Evolutionary conservation across 2,113 vertebrate genomes (phyloP).

Genomic region (Mirounga angustirostris): DNA sequence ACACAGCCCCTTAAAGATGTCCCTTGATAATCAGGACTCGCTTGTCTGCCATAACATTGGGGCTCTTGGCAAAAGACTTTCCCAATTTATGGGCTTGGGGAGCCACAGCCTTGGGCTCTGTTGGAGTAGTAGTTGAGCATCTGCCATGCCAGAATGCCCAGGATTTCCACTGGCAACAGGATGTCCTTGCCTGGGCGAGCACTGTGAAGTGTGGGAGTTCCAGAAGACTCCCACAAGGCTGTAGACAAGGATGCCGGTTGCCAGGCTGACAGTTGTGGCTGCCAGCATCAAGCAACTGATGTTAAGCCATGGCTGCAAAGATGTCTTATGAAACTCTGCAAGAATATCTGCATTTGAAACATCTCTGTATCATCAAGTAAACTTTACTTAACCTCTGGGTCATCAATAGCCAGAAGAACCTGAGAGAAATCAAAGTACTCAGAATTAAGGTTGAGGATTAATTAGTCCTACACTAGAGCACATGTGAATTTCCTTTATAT

Average conservation of each 20-base stretch:
- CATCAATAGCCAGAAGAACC: background rate
- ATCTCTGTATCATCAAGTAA: background rate
- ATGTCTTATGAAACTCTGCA: background rate
- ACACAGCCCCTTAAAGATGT: background rate
- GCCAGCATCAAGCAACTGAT: background rate
- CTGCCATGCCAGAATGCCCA: conserved; percentile 48
- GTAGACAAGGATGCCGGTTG: background rate
- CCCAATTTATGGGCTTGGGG: conserved; percentile 26
- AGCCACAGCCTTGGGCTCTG: conserved; percentile 54
- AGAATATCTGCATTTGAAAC: background rate
- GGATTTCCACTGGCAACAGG: conserved; percentile 34
- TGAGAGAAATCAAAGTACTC: background rate
- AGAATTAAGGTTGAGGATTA: background rate
- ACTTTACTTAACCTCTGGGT: background rate
- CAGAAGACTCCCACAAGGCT: background rate
- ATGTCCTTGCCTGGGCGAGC: background rate
- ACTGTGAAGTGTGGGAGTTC: background rate
- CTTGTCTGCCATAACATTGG: conserved; percentile 21
- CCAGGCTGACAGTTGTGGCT: background rate
- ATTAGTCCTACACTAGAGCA: background rate
- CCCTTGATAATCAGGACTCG: background rate
- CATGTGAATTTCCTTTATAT: background rate
- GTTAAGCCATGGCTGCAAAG: background rate
- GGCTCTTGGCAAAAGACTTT: conserved; percentile 58
- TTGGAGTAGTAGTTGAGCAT: conserved; percentile 57